Percentiles rank a stretch among this genome's conserved stretches.
These are phyloP conservation scores for Gadopsis bispinosus DNA, from an alignment of 2,797 vertebrate genomes.

Conservation along the genomic window DNA sequence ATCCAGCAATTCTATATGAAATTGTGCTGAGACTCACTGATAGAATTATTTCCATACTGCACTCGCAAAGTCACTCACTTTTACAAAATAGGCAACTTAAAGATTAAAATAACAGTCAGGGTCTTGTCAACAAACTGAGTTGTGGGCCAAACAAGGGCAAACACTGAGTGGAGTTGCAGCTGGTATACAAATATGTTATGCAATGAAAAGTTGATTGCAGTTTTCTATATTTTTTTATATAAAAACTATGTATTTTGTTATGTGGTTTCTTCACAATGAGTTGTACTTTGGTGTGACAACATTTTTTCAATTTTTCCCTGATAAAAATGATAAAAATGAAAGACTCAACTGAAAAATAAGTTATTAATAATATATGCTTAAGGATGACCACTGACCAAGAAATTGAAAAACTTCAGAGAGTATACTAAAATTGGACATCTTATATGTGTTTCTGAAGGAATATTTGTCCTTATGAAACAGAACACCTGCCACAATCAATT, in stretches of 20 bases:
- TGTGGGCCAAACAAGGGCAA: not conserved
- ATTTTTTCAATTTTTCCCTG: not conserved
- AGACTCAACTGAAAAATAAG: not conserved
- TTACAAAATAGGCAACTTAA: not conserved
- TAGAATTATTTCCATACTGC: not conserved
- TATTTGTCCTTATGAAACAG: not conserved
- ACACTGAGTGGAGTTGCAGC: not conserved
- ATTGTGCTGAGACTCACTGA: constrained; percentile 1
- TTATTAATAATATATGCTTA: not conserved
- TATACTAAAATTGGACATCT: not conserved
- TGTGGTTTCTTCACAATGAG: not conserved
- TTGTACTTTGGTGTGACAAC: not conserved
- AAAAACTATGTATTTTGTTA: not conserved
- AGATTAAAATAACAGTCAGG: not conserved
- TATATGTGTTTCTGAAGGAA: too few species aligned
- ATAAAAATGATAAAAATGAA: not conserved
- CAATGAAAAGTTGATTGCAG: not conserved
- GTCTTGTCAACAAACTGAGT: not conserved
- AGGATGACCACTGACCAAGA: not conserved
- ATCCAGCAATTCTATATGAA: not conserved
- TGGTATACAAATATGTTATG: not conserved
- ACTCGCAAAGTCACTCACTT: not conserved
- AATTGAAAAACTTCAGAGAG: not conserved
- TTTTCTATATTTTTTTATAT: not conserved
- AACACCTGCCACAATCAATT: not conserved